Percentiles rank a stretch among this genome's conserved stretches.
phyloP scores from a whole-genome alignment of 92 coral and sea anemone species.

The Phenganax marumi region DNA sequence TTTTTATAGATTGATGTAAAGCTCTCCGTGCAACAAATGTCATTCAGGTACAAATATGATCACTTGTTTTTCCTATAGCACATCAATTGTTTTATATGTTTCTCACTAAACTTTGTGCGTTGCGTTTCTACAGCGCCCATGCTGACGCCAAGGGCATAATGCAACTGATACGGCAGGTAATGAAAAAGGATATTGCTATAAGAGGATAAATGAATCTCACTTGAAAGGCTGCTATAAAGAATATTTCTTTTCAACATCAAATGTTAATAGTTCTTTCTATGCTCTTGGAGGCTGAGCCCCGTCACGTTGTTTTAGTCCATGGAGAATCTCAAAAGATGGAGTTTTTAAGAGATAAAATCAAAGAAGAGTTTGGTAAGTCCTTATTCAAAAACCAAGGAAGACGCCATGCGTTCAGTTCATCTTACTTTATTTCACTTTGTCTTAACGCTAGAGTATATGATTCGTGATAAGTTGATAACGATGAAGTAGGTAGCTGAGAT shows the following conservation, averaged over 20 bases:
- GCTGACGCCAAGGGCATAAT: slow-evolving; percentile 99
- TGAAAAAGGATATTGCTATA: not conserved
- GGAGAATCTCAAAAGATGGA: slow-evolving; percentile 97
- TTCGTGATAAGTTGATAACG: not conserved
- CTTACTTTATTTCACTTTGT: no score
- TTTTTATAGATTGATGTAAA: slow-evolving; percentile 84
- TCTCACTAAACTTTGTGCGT: not conserved
- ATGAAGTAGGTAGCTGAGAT: not conserved
- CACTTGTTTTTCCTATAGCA: not conserved
- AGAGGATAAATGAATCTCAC: not conserved
- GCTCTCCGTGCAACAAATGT: slow-evolving; percentile 97
- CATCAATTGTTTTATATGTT: not conserved
- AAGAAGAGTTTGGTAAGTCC: slow-evolving; percentile 82
- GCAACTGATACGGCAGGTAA: slow-evolving; percentile 94
- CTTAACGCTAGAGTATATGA: no score
- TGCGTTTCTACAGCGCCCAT: slow-evolving; percentile 68
- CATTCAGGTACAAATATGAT: slow-evolving; percentile 57
- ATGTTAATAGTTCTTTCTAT: not conserved
- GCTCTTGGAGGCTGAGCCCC: slow-evolving; percentile 78
- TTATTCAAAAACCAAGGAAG: not conserved
- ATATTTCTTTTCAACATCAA: not conserved
- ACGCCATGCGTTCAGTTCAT: no score
- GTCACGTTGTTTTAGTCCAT: slow-evolving; percentile 88
- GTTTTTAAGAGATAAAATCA: slow-evolving; percentile 80
- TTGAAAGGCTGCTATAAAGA: not conserved